Conservation (phyloP, 2,888 invertebrate species). For the Trichopoda pennipes region DNA sequence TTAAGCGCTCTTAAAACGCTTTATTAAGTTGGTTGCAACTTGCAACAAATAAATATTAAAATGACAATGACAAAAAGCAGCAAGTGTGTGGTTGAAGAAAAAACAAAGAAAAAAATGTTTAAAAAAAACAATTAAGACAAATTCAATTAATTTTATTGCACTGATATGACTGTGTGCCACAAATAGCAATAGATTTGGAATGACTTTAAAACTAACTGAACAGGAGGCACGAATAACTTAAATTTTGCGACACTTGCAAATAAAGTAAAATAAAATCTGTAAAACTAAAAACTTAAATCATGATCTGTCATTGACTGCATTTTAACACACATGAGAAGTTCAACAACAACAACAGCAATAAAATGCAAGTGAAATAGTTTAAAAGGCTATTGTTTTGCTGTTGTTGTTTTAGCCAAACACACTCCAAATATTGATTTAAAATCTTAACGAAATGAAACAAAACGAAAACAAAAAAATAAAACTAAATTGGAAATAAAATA, state of each 20-base stretch:
- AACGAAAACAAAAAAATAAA: neutral
- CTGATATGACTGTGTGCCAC: slow-evolving; percentile 17
- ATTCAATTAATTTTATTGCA: slow-evolving; percentile 37
- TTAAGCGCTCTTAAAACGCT: slow-evolving; percentile 58
- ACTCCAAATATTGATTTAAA: slow-evolving; percentile 44
- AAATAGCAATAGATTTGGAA: slow-evolving; percentile 9
- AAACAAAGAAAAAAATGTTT: neutral
- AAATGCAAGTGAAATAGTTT: slow-evolving; percentile 38
- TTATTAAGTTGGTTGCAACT: slow-evolving; percentile 55
- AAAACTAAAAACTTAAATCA: slow-evolving; percentile 18
- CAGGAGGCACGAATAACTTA: slow-evolving; percentile 41
- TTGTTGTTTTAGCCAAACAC: slow-evolving; percentile 11
- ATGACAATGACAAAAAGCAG: slow-evolving; percentile 37
- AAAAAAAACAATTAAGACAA: slow-evolving; percentile 40
- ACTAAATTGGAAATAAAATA: neutral
- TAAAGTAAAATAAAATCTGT: neutral
- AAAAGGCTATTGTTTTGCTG: slow-evolving; percentile 8
- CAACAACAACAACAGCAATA: slow-evolving; percentile 4
- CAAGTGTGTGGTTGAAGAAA: neutral
- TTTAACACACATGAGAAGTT: slow-evolving; percentile 17
- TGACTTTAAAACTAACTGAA: slow-evolving; percentile 35
- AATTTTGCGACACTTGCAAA: slow-evolving; percentile 34
- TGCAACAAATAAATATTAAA: slow-evolving; percentile 41
- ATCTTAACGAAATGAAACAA: slow-evolving; percentile 3
- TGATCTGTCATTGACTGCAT: slow-evolving; percentile 53